Base-by-base conservation (phyloP, 2,797 vertebrate species). In the Odontamblyopus rebecca region DNA sequence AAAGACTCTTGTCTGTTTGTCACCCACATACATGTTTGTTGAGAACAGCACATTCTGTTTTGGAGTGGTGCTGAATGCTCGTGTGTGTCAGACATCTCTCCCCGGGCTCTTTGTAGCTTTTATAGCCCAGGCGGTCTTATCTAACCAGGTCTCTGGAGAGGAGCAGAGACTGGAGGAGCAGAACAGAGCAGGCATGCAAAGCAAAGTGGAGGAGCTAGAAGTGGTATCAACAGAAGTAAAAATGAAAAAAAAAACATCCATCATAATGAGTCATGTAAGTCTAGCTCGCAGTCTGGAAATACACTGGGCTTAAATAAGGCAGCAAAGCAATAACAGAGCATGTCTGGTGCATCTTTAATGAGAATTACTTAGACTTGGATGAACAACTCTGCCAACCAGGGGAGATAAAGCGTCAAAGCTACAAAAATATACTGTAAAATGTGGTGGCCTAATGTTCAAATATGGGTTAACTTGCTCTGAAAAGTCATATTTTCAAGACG, bases 81-180 rank as follows among this genome's bases (percentile, higher is more conserved):
- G 79, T 80, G 59, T 59, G 41, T 78, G 72, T 79, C 80, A 85
- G 76, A 74, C 74, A 71, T 74, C 27, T 76, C 78, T 85, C 79
- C 80, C 71, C 67, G 57, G 80, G 84, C 81, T 78, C 81, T 82
- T 79, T 83, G 77, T 75, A 86, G 81, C 82, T 86, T 88, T 88
- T 86, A 77, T 84, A 87, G 83, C 74, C 67, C 83, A 79, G 78
- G 83, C 79, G 4, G 82, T 81, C 88, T 92, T 88, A 92, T 88
- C 89, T 88, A 90, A 89, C 87, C 75, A 19, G 81, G 74, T 78
- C 84, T 86, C 82, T 73, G 67, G 85, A 86, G 86, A 74, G 62
- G 78, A 64, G 44, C 41, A 23, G 53, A 85, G 80, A 80, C 53
- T 48, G 70, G 67, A 76, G 57, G 44, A 75, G 71, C 32, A 80